Base-by-base conservation (phyloP, 2,797 vertebrate species). In the Graptemys geographica region DNA sequence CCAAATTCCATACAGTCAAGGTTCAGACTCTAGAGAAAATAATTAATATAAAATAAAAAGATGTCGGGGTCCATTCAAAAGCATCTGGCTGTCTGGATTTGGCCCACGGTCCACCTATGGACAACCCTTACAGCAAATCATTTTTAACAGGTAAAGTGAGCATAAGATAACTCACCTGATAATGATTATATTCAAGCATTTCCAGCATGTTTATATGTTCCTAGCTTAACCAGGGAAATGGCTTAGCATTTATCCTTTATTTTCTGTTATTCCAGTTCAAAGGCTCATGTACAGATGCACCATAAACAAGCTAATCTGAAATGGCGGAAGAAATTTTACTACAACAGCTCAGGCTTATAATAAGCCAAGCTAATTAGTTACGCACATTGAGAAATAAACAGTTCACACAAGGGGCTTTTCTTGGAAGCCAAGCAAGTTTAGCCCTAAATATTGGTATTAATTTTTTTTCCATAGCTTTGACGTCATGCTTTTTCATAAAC, bases 181-280 rank as follows among this genome's bases (percentile, higher is more conserved):
- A 99, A 97, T 99, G 99, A 96, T 98, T 99, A 98, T 99, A 99
- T 97, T 99, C 99, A 98, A 99, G 99, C 99, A 99, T 99, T 98
- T 99, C 99, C 99, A 99, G 97, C 99, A 99, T 98, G 97, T 95
- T 95, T 78, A 88, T 83, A 95, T 95, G 90, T 3, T 96, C 92
- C 8, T 93, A 89, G 72, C 90, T 86, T 97, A 95, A 92, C 74
- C 95, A 86, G 83, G 92, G 3, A 79, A 95, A 86, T 57, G 84
- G 90, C 93, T 59, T 87, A 69, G 91, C 87, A 88, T 94, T 76
- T 83, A 94, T 95, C 95, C 95, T 97, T 90, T 55, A 94, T 92
- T 96, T 95, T 97, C 57, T 4, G 79, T 94, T 97, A 94, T 89
- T 97, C 95, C 94, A 82, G 52, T 87, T 96, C 55, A 79, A 79